phyloP scores from a whole-genome alignment of 2,888 invertebrate genomes.

The Hyles lineata region DNA sequence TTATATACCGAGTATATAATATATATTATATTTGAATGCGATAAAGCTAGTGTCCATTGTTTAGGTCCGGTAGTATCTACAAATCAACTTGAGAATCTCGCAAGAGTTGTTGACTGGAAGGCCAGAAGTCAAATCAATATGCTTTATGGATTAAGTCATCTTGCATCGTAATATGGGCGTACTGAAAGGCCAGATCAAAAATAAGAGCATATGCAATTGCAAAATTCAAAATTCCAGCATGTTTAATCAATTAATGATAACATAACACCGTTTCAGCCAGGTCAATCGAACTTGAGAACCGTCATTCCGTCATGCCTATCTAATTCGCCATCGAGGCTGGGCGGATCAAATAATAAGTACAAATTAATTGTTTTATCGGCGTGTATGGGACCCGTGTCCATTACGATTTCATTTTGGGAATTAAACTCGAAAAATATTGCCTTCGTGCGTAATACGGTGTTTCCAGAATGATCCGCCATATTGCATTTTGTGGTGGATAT shows the following conservation, averaged over 20 bases:
- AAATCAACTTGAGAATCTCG: no score
- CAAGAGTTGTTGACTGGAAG: no score
- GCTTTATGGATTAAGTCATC: no score
- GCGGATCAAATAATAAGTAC: not conserved
- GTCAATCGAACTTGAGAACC: not conserved
- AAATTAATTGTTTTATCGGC: constrained; percentile 3
- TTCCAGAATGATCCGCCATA: not conserved
- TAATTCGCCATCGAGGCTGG: not conserved
- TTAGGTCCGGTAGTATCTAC: no score
- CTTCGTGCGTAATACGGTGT: constrained; percentile 16
- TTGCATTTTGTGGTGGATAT: not conserved
- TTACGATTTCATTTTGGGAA: constrained; percentile 14
- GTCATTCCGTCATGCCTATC: not conserved
- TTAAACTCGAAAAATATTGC: constrained; percentile 34
- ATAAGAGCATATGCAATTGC: no score
- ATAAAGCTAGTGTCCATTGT: no score
- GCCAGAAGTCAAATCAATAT: no score
- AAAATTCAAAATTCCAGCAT: not conserved
- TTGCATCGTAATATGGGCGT: no score
- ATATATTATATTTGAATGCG: no score
- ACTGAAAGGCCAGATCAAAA: no score
- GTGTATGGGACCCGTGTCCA: not conserved
- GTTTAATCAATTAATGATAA: not conserved
- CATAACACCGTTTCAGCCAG: no score
- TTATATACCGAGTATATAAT: no score